Percentiles rank a stretch among this genome's conserved stretches.
phyloP scores from a whole-genome alignment of 1,140 invertebrate genomes.

The Procambarus virginalis region DNA sequence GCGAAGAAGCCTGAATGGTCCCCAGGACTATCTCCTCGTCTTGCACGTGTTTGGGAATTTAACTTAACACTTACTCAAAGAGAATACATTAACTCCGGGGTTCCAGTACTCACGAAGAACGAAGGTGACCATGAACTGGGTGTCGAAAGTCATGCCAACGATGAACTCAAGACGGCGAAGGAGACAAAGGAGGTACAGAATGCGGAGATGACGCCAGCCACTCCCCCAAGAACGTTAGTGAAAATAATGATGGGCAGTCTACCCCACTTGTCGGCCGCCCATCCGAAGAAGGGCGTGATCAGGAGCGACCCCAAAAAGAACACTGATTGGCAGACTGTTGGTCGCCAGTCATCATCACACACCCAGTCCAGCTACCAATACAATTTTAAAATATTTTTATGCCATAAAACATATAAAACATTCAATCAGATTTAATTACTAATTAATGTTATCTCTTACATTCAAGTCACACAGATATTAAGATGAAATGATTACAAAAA shows the following conservation, averaged over 20 bases:
- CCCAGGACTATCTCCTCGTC: no score
- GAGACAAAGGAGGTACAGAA: slow-evolving; percentile 82
- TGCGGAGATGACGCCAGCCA: slow-evolving; percentile 84
- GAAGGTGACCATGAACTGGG: slow-evolving; percentile 72
- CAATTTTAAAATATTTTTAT: neutral
- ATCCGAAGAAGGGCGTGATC: slow-evolving; percentile 88
- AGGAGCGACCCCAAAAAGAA: slow-evolving; percentile 91
- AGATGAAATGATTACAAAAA: no score
- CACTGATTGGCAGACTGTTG: slow-evolving; percentile 84
- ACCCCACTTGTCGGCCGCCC: slow-evolving; percentile 88
- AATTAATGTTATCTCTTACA: no score
- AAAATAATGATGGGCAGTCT: slow-evolving; percentile 87
- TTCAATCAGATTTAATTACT: no score
- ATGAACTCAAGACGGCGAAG: slow-evolving; percentile 86
- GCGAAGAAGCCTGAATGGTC: no score
- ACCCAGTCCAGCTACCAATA: slow-evolving; percentile 82
- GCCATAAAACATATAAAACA: no score
- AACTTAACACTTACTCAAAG: no score
- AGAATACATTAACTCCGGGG: no score
- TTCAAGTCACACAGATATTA: no score
- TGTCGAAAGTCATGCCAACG: slow-evolving; percentile 88
- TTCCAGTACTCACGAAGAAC: slow-evolving; percentile 14
- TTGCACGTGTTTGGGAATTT: no score
- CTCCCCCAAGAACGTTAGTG: slow-evolving; percentile 85
- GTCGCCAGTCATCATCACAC: slow-evolving; percentile 84